phyloP scores from a whole-genome alignment of 2,797 vertebrate genomes.

The Aphelocoma californica region DNA sequence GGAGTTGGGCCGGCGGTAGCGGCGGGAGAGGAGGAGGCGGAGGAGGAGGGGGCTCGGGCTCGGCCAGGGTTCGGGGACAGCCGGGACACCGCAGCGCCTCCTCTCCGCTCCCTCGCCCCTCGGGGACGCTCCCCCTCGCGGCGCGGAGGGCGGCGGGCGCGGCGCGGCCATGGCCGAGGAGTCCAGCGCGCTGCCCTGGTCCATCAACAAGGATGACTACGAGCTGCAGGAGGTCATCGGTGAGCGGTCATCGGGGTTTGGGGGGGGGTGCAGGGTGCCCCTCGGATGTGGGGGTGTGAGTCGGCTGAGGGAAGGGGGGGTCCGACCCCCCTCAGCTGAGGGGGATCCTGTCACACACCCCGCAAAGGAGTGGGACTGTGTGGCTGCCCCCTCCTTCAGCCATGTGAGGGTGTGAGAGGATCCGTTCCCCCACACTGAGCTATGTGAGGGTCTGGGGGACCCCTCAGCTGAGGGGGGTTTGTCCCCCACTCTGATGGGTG shows the following conservation, averaged over 20 bases:
- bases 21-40: slow-evolving; percentile 12
- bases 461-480: not conserved
- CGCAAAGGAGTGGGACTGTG: not conserved
- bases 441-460: not conserved
- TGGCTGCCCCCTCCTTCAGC: not conserved
- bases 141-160: slow-evolving; percentile 63
- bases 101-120: not conserved
- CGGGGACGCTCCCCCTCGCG: slow-evolving; percentile 45
- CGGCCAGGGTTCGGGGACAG: not conserved
- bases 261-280: too few species aligned
- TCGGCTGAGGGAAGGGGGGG: not conserved
- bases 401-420: too few species aligned
- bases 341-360: not conserved
- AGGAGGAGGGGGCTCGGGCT: not conserved
- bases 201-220: slow-evolving; percentile 98
- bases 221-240: slow-evolving; percentile 99
- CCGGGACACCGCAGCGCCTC: not conserved
- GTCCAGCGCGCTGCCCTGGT: slow-evolving; percentile 92
- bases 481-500: fast-evolving
- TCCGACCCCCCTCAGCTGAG: not conserved
- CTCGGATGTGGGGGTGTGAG: not conserved
- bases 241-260: slow-evolving; percentile 71
- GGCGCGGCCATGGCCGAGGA: slow-evolving; percentile 85
- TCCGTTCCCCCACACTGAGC: not conserved
- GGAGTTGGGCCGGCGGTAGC: slow-evolving; percentile 83